Percentiles rank a stretch among this genome's conserved stretches.
Evolutionary conservation across 2,113 vertebrate genomes (phyloP).

Genomic region (Labeo catla): DNA sequence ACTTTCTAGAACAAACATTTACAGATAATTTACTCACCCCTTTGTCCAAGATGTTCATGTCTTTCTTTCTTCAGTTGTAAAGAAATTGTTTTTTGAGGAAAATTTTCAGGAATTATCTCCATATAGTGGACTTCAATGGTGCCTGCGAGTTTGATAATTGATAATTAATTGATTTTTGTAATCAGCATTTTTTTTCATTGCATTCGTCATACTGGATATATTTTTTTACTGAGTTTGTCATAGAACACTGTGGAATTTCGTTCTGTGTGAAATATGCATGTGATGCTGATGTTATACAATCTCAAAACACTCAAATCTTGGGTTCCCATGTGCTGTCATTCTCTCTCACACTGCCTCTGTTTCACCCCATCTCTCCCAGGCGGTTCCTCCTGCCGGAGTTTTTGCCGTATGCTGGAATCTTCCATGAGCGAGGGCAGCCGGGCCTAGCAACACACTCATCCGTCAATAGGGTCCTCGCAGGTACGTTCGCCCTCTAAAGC

Average conservation of each 20-base stretch:
- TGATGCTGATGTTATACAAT: neutral
- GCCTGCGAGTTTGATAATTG: too few relatives aligned
- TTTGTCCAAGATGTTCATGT: too few relatives aligned
- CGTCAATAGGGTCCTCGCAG: slow-evolving; percentile 94
- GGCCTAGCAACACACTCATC: slow-evolving; percentile 96
- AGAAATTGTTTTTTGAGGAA: too few relatives aligned
- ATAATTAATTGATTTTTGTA: too few relatives aligned
- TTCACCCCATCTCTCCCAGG: slow-evolving; percentile 65
- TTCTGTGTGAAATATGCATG: neutral
- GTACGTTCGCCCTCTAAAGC: slow-evolving; percentile 69
- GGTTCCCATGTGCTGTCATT: neutral
- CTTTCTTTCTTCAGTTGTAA: too few relatives aligned
- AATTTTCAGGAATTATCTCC: too few relatives aligned
- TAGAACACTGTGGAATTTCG: neutral
- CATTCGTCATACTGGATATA: neutral
- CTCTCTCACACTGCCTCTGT: neutral
- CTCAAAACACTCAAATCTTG: neutral
- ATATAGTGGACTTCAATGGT: too few relatives aligned
- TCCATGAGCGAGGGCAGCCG: slow-evolving; percentile 94
- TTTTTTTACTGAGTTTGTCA: neutral
- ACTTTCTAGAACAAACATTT: too few relatives aligned
- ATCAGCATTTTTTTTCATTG: too few relatives aligned
- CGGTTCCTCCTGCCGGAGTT: slow-evolving; percentile 95
- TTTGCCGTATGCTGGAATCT: slow-evolving; percentile 93
- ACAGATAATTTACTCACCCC: too few relatives aligned